Evolutionary conservation across 2,797 vertebrate genomes (phyloP).

Genomic region (Poecilia velifera): DNA sequence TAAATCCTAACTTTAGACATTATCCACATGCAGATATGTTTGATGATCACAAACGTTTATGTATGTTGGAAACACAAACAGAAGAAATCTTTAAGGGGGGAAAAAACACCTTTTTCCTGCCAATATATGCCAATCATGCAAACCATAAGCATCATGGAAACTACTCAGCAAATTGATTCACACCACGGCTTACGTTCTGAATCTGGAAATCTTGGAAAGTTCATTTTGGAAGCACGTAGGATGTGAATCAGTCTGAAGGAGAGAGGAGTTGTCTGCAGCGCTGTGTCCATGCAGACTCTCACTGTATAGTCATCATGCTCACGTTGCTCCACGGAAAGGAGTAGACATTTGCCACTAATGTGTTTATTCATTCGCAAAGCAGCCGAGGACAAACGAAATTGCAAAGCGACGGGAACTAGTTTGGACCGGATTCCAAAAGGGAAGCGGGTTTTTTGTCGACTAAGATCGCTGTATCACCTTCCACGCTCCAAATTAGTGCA

Average conservation of each 20-base stretch:
- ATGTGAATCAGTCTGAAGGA: constrained; percentile 7
- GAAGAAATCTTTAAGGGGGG: neutral
- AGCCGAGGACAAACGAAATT: constrained; percentile 46
- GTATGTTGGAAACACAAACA: neutral
- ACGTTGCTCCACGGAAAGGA: constrained; percentile 23
- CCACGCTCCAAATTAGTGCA: constrained; percentile 51
- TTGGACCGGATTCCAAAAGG: constrained; percentile 24
- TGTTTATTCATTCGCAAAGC: constrained; percentile 35
- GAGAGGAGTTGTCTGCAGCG: constrained; percentile 16
- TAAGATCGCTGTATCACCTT: constrained; percentile 41
- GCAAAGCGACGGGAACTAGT: constrained; percentile 27
- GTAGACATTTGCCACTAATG: constrained; percentile 29
- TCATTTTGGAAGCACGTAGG: neutral
- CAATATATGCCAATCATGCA: neutral
- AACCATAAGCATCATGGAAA: neutral
- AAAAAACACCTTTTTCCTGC: neutral
- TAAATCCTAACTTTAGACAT: neutral
- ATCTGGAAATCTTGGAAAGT: constrained; percentile 16
- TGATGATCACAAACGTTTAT: neutral
- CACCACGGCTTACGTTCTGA: neutral
- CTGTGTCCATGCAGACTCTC: constrained; percentile 12
- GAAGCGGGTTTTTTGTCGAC: constrained; percentile 28
- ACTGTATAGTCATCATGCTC: constrained; percentile 13
- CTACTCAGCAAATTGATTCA: neutral
- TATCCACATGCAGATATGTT: neutral